Evolutionary conservation across 2,797 vertebrate genomes (phyloP), one percentile per base, ranked within the genome.

Genomic region (Melanotaenia maccullochi): DNA sequence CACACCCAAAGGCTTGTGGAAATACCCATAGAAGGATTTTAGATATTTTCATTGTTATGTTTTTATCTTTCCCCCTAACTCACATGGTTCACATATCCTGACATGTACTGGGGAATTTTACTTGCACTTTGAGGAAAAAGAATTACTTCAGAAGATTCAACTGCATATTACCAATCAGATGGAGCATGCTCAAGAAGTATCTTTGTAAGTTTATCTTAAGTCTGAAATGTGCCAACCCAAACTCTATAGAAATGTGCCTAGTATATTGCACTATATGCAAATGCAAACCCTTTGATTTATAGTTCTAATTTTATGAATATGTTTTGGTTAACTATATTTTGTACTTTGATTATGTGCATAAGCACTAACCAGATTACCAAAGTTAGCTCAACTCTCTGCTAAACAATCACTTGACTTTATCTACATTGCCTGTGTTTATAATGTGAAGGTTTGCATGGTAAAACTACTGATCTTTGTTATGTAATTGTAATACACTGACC

Each of bases 1-100:
- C 85, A 83, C 71, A 79, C 60, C 38, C 68, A 67, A 60, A 79
- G 68, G 66, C 68, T 66, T 83, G 16, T 65, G 52, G 59, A 85
- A 75, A 81, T 72, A 68, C 16, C 66, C 65, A 74, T 24, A 72
- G 77, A 25, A 59, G 44, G 42, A 71, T 38, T 71, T 81, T 24
- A 75, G 20, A 40, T 36, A 66, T 83, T 71, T 47, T 47, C 44
- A 24, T 28, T 55, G 11, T 73, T 20, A 64, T 70, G 33, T 65
- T 51, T 60, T 78, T 82, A 55, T 77, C 35, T 30, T 33, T 33
- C 57, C 32, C 24, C 44, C 16, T 52, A 66, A 47, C 51, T 47
- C 65, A 62, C 63, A 64, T 52, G 25, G 57, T 71, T 68, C 40
- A 79, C 49, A 63, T 54, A 68, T 42, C 63, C 65, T 30, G 44